A percentile compares a stretch with the other conserved stretches of the same genome.
phyloP scores from a whole-genome alignment of 2,888 invertebrate species.

The Cephus sareptanus region DNA sequence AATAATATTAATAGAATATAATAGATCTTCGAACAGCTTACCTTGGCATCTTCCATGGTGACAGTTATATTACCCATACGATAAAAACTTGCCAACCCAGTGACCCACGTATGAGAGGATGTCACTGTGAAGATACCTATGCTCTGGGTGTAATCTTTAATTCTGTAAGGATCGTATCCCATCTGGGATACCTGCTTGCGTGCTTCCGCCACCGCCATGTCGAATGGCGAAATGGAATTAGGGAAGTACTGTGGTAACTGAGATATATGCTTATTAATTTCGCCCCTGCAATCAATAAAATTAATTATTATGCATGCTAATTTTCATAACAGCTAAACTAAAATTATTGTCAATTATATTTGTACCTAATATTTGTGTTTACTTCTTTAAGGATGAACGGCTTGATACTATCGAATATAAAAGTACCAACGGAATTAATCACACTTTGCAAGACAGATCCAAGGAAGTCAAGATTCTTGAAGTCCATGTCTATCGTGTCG shows the following conservation, averaged over 20 bases:
- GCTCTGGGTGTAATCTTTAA: conserved; percentile 80
- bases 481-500: conserved; percentile 80
- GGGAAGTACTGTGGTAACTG: conserved; percentile 81
- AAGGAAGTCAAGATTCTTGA: conserved; percentile 84
- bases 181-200: conserved; percentile 75
- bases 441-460: conserved; percentile 78
- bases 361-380: conserved; percentile 73
- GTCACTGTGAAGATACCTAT: conserved; percentile 77
- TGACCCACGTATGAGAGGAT: conserved; percentile 80
- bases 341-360: not conserved
- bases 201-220: conserved; percentile 82
- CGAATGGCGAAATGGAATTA: conserved; percentile 87
- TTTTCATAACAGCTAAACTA: not conserved
- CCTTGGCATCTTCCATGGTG: conserved; percentile 78
- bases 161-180: conserved; percentile 80
- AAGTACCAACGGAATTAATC: conserved; percentile 83
- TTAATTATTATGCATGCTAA: not conserved
- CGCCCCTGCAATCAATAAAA: conserved; percentile 66
- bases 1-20: not conserved
- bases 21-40: conserved; percentile 48
- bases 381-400: conserved; percentile 84
- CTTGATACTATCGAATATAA: conserved; percentile 88
- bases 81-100: conserved; percentile 84
- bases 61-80: conserved; percentile 83
- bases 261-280: conserved; percentile 80